Percentiles rank a stretch among this genome's conserved stretches.
Evolutionary conservation across 2,113 vertebrate genomes (phyloP).

Genomic region (Corynorhinus townsendii): DNA sequence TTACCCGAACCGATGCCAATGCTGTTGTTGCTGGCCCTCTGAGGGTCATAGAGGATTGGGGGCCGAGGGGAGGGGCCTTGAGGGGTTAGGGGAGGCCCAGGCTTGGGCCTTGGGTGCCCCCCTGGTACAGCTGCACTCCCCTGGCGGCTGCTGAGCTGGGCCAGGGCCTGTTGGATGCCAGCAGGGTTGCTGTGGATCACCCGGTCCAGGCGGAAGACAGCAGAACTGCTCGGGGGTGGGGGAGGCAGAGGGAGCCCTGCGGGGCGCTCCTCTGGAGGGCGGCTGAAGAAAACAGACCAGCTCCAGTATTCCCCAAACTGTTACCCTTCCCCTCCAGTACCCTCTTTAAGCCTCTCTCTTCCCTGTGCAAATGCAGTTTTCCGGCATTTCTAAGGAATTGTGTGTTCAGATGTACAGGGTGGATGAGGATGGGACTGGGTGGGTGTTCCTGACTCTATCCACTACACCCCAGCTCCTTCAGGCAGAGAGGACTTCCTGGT

Average conservation of each 20-base stretch:
- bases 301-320: neutral
- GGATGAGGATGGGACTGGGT: fast-evolving
- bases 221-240: slow-evolving; percentile 74
- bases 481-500: fast-evolving
- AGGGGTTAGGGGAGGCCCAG: slow-evolving; percentile 51
- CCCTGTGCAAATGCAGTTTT: neutral
- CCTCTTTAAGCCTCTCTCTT: neutral
- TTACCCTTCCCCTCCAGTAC: neutral
- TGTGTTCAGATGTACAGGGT: fast-evolving
- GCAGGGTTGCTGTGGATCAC: slow-evolving; percentile 81
- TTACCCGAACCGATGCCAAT: slow-evolving; percentile 20
- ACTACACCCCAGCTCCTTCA: no score
- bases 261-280: slow-evolving; percentile 76
- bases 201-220: slow-evolving; percentile 81
- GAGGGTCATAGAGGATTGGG: slow-evolving; percentile 37
- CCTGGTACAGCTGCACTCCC: slow-evolving; percentile 56
- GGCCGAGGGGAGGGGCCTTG: slow-evolving; percentile 43
- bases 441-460: fast-evolving
- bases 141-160: slow-evolving; percentile 75
- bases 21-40: neutral
- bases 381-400: fast-evolving
- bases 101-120: slow-evolving; percentile 61
- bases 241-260: slow-evolving; percentile 69
- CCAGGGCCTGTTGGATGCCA: slow-evolving; percentile 81
- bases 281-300: slow-evolving; percentile 47